Base-by-base conservation (phyloP, 2,113 vertebrate species). In the Lichenostomus cassidix region DNA sequence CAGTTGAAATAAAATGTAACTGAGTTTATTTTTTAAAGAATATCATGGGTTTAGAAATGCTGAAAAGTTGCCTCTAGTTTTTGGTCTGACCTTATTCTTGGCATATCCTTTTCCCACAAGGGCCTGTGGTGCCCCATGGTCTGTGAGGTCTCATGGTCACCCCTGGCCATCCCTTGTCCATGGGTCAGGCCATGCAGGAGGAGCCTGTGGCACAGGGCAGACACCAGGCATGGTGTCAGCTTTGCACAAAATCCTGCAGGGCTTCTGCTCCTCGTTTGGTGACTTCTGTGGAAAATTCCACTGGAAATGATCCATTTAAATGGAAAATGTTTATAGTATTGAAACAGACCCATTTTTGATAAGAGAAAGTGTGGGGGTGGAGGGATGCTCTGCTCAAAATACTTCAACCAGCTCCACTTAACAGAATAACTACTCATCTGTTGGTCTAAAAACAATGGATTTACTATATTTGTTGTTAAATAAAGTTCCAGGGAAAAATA, bases 21-120 rank as follows among this genome's bases (percentile, higher is more conserved):
- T 3, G 24, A 70, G 93, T 90, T 96, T 95, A 82, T 95, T 95
- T 96, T 92, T 91, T 70, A 75, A 94, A 93, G 63, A 94, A 95
- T 94, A 88, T 29, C 4, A 55, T 77, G 53, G 63, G 60, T 93
- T 96, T 93, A 75, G 79, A 95, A 96, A 97, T 58, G 92, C 62
- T 95, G 93, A 93, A 96, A 96, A 77, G 39, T 41, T 92, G 76
- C 60, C 60, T 92, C 44, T 60, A n/a, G 47, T 67, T 74, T 83
- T 75, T 67, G 64, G 35, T 70, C 89, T 94, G 92, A 95, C 93
- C 87, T 95, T 88, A 19, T 70, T 83, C 67, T 90, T 94, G 95
- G 90, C 93, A 70, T 14, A 22, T 3, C 22, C 64, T 81, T 88
- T 90, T 92, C 94, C 95, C 95, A 87, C 42, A 70, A 35, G 63